These are phyloP conservation scores for Megamerina dolium DNA, from an alignment of 2,888 invertebrate genomes.

Conservation along the genomic window DNA sequence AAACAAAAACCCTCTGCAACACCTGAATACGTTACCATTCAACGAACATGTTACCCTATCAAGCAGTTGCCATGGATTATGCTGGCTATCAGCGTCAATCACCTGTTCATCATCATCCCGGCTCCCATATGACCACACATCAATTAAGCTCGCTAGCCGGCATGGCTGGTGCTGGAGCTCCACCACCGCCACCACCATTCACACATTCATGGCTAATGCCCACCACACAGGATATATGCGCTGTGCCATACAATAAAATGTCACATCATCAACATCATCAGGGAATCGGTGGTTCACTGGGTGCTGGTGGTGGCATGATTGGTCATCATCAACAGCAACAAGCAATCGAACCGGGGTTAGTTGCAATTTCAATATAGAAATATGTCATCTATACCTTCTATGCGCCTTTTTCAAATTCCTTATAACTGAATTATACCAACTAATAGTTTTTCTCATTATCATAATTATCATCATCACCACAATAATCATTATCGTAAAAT, in stretches of 20 bases:
- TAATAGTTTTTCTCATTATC: too few relatives aligned
- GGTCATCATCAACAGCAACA: conserved; percentile 49
- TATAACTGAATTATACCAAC: too few relatives aligned
- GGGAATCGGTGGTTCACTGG: neutral
- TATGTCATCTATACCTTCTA: too few relatives aligned
- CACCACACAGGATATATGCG: conserved; percentile 88
- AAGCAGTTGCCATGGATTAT: conserved; percentile 83
- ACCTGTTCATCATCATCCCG: conserved; percentile 45
- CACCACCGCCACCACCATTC: conserved; percentile 61
- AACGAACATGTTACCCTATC: conserved; percentile 71
- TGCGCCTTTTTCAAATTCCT: too few relatives aligned
- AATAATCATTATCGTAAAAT: too few relatives aligned
- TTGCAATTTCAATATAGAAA: too few relatives aligned
- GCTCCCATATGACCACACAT: conserved; percentile 44
- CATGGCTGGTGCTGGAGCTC: conserved; percentile 48
- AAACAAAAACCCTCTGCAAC: too few relatives aligned
- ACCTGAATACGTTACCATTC: too few relatives aligned
- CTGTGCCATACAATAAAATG: conserved; percentile 74
- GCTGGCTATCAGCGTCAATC: conserved; percentile 63
- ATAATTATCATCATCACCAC: too few relatives aligned
- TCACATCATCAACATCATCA: conserved; percentile 47
- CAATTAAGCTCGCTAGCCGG: conserved; percentile 56
- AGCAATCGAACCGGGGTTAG: conserved; percentile 72
- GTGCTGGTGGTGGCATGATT: conserved; percentile 33
- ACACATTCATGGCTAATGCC: conserved; percentile 93